Evolutionary conservation across 2,113 vertebrate genomes (phyloP), one percentile per base, ranked within the genome.

Genomic region (Tachysurus vachellii): DNA sequence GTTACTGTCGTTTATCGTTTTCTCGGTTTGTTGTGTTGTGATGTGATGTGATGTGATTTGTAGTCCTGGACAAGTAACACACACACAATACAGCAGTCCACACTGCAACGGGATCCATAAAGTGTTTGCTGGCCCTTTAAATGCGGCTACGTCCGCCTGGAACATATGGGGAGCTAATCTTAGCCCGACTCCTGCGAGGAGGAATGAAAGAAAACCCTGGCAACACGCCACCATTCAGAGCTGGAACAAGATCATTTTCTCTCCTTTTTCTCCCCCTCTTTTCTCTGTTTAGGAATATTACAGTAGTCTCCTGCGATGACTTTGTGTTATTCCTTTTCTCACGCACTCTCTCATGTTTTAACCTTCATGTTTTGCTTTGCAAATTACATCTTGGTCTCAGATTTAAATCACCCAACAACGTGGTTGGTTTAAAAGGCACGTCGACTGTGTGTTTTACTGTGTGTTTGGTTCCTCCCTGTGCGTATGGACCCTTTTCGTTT

Each of bases 81-180:
- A 85, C 81, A 85, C 81, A 83, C 86, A 80, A 14, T 88, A 56
- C 31, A 89, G 90, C 88, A 89, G 88, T 83, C 61, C 83, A 86
- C 86, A 85, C 87, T 81, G 86, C 54, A 73, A 77, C 61, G 36
- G 21, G 84, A 80, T 86, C 81, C 85, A 82, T 54, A 66, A 87
- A 57, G 8, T 31, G 5, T 75, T 36, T 31, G 54, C 93, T 95
- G 94, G 90, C 94, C 93, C 95, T 95, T 95, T 95, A 95, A 95
- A 91, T 89, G 83, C 36, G 90, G 92, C 92, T 93, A 88, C 42
- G 92, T 92, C 93, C 92, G 92, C 91, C 88, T 91, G 88, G 91
- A 95, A 94, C 95, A 95, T 95, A 95, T 95, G 95, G 94, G 91
- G 93, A 95, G 94, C 95, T 96, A 96, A 96, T 96, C 95, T 95